Base-by-base conservation (phyloP, 2,113 vertebrate species). In the Sula dactylatra region DNA sequence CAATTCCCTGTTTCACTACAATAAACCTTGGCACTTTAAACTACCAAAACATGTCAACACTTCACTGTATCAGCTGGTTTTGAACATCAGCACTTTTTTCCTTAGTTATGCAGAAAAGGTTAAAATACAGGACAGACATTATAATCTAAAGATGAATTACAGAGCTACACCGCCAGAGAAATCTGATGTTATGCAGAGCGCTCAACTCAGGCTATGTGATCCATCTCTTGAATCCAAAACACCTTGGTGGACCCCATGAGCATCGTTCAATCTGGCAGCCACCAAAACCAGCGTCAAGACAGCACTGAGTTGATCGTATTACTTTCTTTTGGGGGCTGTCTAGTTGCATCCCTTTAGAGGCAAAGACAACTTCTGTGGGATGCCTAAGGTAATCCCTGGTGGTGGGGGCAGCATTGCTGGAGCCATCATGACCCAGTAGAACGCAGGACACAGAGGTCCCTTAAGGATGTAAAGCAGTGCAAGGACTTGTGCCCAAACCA, bases 141-240 rank as follows among this genome's bases (percentile, higher is more conserved):
- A 80, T 64, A 72, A 47, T 70, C 12, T 62, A 45, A 40, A 66
- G 21, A 34, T 16, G 21, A 78, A 40, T 65, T 40, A 77, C 17
- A 83, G 66, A 74, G 22, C 38, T 56, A 52, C 13, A 45, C 15
- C 27, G 45, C 27, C 40, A 67, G n/a, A 31, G 45, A 56, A n/a
- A 65, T 21, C 36, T 36, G 55, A 73, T 36, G 13, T 11, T 38
- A 50, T 9, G 6, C n/a, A 73, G n/a, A 65, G 13, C 1, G 1
- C 0, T 8, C 21, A 52, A 0, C 34, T 87, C 34, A 12, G 34
- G 40, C 38, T 34, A 6, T 2, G 1, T 4, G 8, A 81, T 11
- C 6, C 5, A 45, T 27, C 56, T 78, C 69, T 66, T 70, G 21
- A 65, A 83, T 52, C 31, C n/a, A 69, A 20, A 11, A 36, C 4